phyloP scores from a whole-genome alignment of 2,888 invertebrate species.

The Merodon equestris region DNA sequence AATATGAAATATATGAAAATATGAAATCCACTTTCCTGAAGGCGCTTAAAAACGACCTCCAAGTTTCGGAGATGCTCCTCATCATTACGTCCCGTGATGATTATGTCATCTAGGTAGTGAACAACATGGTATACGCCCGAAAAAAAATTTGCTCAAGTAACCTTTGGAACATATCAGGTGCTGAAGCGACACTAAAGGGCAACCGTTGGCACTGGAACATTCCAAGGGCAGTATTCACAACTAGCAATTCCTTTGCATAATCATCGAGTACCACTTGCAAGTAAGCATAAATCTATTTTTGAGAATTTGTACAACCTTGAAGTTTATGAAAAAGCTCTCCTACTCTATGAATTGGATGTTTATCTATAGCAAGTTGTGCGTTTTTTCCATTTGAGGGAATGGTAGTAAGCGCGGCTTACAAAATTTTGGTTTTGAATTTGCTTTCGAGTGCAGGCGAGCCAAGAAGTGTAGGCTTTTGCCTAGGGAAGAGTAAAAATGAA shows the following conservation, averaged over 20 bases:
- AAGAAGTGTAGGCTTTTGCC: conserved; percentile 37
- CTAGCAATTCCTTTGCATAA: conserved; percentile 70
- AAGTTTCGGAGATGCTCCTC: conserved; percentile 69
- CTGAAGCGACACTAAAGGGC: conserved; percentile 53
- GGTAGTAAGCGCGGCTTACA: conserved; percentile 69
- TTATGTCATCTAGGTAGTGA: conserved; percentile 73
- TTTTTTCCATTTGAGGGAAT: conserved; percentile 58
- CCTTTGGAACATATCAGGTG: conserved; percentile 53
- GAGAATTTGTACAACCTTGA: conserved; percentile 62
- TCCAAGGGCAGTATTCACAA: conserved; percentile 75
- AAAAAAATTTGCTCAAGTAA: conserved; percentile 29
- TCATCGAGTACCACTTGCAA: conserved; percentile 46
- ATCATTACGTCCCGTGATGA: conserved; percentile 68
- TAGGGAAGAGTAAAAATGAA: conserved; percentile 28
- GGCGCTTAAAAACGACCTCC: conserved; percentile 69
- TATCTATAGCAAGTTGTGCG: conserved; percentile 4
- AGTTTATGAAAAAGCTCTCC: conserved; percentile 54
- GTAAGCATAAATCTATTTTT: conserved; percentile 70
- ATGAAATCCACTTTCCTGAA: conserved; percentile 69
- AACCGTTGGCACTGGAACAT: conserved; percentile 72
- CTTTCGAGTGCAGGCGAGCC: conserved; percentile 64
- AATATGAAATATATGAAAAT: too few relatives aligned
- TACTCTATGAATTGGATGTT: conserved; percentile 25
- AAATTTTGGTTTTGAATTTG: conserved; percentile 61
- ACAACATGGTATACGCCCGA: conserved; percentile 57